phyloP scores from a whole-genome alignment of 2,113 vertebrate species.

The Gorsachius goisagi region DNA sequence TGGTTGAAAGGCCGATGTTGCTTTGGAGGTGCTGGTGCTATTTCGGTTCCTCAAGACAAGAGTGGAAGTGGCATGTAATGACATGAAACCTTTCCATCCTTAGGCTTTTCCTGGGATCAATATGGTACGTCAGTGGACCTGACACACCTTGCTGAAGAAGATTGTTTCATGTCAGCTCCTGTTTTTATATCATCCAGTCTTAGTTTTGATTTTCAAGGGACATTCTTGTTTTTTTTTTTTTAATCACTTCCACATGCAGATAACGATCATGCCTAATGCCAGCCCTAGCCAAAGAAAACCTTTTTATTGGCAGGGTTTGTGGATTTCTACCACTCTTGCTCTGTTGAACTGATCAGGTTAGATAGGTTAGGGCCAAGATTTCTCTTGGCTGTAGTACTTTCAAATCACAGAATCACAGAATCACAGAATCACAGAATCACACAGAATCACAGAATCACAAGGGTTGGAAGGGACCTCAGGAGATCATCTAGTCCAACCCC shows the following conservation, averaged over 20 bases:
- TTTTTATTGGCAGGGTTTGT: neutral
- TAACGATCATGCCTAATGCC: neutral
- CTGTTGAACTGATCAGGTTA: conserved; percentile 31
- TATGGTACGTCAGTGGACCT: neutral
- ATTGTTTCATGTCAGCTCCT: neutral
- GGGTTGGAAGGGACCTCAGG: too few relatives aligned
- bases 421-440: too few relatives aligned
- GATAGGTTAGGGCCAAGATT: conserved; percentile 29
- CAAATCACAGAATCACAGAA: too few relatives aligned
- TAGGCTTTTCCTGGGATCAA: neutral
- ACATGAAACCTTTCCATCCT: neutral
- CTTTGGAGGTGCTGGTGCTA: neutral
- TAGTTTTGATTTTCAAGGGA: neutral
- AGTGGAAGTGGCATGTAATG: neutral
- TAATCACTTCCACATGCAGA: neutral
- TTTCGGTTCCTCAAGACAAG: neutral
- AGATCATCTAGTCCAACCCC: too few relatives aligned
- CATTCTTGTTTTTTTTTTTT: neutral
- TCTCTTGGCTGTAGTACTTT: conserved; percentile 26
- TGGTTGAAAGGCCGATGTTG: neutral
- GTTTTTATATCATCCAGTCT: neutral
- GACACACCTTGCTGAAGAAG: neutral
- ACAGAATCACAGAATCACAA: too few relatives aligned
- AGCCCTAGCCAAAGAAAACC: conserved; percentile 3
- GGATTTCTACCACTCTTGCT: conserved; percentile 3